Conservation (phyloP, 2,797 vertebrate species). For the Todus mexicanus region DNA sequence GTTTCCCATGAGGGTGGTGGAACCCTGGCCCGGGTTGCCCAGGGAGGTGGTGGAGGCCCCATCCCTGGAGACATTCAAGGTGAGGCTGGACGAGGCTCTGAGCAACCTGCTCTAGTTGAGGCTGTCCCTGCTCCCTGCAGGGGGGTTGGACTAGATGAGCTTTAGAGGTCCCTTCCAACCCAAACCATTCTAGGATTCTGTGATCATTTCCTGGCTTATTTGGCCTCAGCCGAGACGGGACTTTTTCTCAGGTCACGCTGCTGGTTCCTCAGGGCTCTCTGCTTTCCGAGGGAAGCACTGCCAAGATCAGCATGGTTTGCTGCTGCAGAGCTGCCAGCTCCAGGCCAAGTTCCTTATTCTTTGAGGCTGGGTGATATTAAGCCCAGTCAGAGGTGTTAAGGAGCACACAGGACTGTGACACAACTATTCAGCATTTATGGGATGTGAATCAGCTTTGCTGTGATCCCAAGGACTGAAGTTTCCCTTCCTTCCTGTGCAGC, state of each 20-base stretch:
- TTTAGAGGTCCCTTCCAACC: no score
- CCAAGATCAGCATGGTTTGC: neutral
- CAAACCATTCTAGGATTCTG: no score
- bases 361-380: neutral
- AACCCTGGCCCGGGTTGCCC: no score
- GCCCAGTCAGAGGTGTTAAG: neutral
- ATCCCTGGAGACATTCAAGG: no score
- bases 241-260: neutral
- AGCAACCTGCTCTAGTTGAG: no score
- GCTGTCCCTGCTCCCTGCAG: no score
- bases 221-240: neutral
- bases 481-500: neutral
- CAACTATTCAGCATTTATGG: neutral
- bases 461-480: no score
- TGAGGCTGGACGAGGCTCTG: no score
- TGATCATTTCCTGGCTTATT: no score
- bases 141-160: no score
- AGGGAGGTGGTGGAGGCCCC: no score
- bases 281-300: neutral
- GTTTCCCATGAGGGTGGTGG: no score
- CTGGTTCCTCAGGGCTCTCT: neutral
- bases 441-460: neutral
- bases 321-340: neutral
- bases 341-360: neutral
- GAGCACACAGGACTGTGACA: neutral